Base-by-base conservation (phyloP, 1,140 invertebrate species). In the Drosophila oshimai region DNA sequence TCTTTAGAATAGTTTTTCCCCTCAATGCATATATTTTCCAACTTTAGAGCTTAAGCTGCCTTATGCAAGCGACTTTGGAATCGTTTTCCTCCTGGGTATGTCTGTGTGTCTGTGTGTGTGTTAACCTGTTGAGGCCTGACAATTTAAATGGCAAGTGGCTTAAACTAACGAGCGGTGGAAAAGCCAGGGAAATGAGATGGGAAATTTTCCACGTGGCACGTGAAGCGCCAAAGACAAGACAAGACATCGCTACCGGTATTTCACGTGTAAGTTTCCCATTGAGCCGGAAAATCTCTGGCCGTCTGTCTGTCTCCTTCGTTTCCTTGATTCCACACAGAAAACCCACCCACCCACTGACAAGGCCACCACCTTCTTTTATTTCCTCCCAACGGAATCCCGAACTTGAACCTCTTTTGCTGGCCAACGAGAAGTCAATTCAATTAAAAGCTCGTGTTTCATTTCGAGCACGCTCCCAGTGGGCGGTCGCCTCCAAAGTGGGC, bases 391-490 rank as follows among this genome's bases (percentile, higher is more conserved):
- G 20, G 18, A 24, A 26, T 12, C 10, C 10, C 15, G 15, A 51
- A 51, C 49, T 36, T 49, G 10, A 47, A 47, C 45, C 31, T 13
- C 29, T 12, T 7, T 12, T 12, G 47, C 26, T n/a, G 50, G 15
- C 12, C 22, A 18, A 34, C 54, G 46, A 36, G 28, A 70, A 69
- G 29, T 77, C 41, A 50, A 74, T 73, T 79, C 69, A 79, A 78
- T 78, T 78, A 78, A 78, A 74, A 74, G 37, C 75, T 74, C 75
- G 61, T 47, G 61, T 68, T 68, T 67, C 58, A 41, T 50, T 64
- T 65, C 2, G 12, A 41, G 24, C 34, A 64, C 60, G 20, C 44
- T 65, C 55, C 37, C 55, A 62, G 58, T 42, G 29, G 45, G 24
- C 1, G 57, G 10, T 20, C 28, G n/a, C 26, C 6, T 1, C 7